Base-by-base conservation (phyloP, 2,888 invertebrate species). In the Hemaris fuciformis region DNA sequence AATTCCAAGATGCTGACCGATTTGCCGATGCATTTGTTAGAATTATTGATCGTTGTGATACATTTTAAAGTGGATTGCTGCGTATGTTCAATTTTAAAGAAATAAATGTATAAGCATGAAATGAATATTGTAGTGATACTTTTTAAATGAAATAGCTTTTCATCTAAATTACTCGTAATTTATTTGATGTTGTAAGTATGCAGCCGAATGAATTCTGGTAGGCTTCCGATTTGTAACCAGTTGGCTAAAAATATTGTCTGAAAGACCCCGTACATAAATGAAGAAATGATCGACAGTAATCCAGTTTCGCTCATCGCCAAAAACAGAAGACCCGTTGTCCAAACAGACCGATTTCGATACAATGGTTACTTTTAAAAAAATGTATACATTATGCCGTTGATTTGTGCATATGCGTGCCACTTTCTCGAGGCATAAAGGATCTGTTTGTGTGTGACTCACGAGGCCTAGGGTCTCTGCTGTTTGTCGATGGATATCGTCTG, bases 391-490 rank as follows among this genome's bases (percentile, higher is more conserved):
- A 45, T 22, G 5, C 27, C 27, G 53, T 53, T 53, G 53, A 53
- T 53, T 53, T 53, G 53, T 53, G 27, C 53, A 53, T 18, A 53
- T 53, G 53, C 53, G 53, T 53, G 27, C 53, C 27, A 53, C 53
- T 53, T 53, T 53, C 53, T 3, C 53, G 46, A 8, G 20, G 13
- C 23, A 53, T 15, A 53, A 53, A 53, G 53, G 27, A 27, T 27
- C 8, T 53, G 53, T 15, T 53, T 53, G 53, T 53, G 25, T n/a
- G 13, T 34, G 53, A 53, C 15, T 53, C 53, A 53, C n/a, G n/a
- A n/a, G 27, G 18, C 53, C 53, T 15, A 8, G 27, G 53, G 53
- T 53, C 53, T 43, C 43, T 53, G 48, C 25, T 48, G 15, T 53
- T 31, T 27, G 53, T 53, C 53, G 53, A 53, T 53, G 53, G 53